phyloP scores from a whole-genome alignment of 2,113 vertebrate genomes.

The Alectura lathami region DNA sequence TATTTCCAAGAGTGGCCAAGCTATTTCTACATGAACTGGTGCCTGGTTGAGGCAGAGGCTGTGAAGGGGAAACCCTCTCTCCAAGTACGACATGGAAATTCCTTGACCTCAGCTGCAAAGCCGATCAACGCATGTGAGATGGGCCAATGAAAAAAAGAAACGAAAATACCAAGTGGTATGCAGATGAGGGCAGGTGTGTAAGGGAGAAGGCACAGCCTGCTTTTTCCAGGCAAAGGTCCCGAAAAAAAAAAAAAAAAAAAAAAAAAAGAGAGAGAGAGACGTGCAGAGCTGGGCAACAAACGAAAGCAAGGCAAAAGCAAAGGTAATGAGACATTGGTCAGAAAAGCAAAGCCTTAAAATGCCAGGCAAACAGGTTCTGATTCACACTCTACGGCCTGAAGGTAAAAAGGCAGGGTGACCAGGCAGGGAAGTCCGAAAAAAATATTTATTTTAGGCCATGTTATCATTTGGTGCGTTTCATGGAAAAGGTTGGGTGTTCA shows the following conservation, averaged over 20 bases:
- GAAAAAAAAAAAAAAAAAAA: background rate
- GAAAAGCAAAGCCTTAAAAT: conserved; percentile 58
- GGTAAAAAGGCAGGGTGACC: background rate
- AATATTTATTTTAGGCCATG: conserved; percentile 38
- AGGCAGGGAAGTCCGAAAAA: conserved; percentile 10
- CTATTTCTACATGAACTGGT: conserved; percentile 42
- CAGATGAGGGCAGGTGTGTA: conserved; percentile 50
- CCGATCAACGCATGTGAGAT: background rate
- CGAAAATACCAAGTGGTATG: conserved; percentile 19
- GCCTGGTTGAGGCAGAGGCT: conserved; percentile 34
- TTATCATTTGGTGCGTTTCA: conserved; percentile 29
- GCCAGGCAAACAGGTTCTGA: conserved; percentile 56
- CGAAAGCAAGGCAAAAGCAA: conserved; percentile 7
- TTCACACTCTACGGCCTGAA: background rate
- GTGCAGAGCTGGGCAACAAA: background rate
- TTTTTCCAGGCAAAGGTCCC: conserved; percentile 42
- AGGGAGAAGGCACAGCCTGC: background rate
- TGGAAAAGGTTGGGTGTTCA: background rate
- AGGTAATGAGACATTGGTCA: conserved; percentile 6
- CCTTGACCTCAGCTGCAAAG: conserved; percentile 59
- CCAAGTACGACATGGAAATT: conserved; percentile 63
- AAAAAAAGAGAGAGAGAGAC: background rate
- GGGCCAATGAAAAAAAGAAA: conserved; percentile 51
- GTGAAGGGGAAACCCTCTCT: conserved; percentile 65
- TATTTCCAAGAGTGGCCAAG: conserved; percentile 52